Conservation (phyloP, 2,888 invertebrate genomes). For the Ferdinandea cuprea region DNA sequence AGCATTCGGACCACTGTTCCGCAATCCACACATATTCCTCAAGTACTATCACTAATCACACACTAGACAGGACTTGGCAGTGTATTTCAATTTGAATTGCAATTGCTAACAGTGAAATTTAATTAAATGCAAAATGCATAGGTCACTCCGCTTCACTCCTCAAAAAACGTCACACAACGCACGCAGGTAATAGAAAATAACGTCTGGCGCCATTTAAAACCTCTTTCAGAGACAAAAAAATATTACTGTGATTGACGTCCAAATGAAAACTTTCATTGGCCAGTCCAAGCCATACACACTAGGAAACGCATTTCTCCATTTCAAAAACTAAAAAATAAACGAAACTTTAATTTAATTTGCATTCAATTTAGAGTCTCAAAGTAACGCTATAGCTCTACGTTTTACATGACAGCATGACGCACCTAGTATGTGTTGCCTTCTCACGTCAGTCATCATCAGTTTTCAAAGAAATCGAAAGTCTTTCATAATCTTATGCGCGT, state of each 20-base stretch:
- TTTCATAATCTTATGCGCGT: constrained; percentile 10
- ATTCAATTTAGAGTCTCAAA: constrained; percentile 52
- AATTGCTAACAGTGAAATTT: background rate
- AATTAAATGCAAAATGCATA: background rate
- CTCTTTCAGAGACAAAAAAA: background rate
- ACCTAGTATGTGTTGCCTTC: constrained; percentile 8
- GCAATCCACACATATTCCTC: background rate
- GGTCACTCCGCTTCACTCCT: background rate
- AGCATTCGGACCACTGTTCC: too few relatives aligned
- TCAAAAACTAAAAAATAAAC: background rate
- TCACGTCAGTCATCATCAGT: constrained; percentile 30
- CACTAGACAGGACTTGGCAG: background rate
- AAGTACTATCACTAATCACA: background rate
- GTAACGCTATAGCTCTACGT: constrained; percentile 24
- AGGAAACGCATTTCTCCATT: constrained; percentile 39
- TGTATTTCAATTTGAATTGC: background rate
- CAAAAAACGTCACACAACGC: background rate
- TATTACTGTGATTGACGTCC: constrained; percentile 3
- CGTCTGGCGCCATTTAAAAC: constrained; percentile 1
- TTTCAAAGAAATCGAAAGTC: constrained; percentile 54
- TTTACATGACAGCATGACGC: constrained; percentile 40
- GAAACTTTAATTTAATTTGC: constrained; percentile 45
- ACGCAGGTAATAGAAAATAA: background rate
- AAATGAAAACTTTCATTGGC: constrained; percentile 43
- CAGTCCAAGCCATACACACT: constrained; percentile 2